These are phyloP conservation scores for Oxyruncus cristatus DNA, from an alignment of 2,113 vertebrate species.

Conservation along the genomic window DNA sequence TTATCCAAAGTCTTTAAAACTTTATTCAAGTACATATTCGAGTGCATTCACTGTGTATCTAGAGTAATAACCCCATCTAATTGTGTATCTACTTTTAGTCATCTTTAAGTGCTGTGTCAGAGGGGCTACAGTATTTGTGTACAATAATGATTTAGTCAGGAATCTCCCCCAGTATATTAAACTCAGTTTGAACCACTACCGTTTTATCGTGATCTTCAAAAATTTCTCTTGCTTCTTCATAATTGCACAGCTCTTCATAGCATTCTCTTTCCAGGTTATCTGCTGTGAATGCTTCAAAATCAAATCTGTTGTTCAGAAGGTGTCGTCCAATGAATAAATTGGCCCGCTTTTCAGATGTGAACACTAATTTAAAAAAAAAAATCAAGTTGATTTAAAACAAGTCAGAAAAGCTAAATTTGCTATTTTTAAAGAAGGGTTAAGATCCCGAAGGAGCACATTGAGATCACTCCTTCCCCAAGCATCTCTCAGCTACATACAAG, in stretches of 20 bases:
- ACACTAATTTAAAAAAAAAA: constrained; percentile 76
- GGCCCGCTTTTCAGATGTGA: constrained; percentile 83
- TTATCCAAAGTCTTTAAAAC: background rate
- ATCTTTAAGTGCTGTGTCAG: background rate
- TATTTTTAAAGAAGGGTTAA: background rate
- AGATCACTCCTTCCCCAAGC: background rate
- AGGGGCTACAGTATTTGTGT: background rate
- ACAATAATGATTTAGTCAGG: background rate
- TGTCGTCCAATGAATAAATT: constrained; percentile 86
- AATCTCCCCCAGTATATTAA: background rate
- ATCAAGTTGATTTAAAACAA: background rate
- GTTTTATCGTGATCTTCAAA: constrained; percentile 84
- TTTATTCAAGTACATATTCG: background rate
- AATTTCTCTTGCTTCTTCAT: constrained; percentile 92
- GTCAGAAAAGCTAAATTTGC: background rate
- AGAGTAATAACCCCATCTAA: background rate
- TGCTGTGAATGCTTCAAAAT: constrained; percentile 88
- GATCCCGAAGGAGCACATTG: background rate
- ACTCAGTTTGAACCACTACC: constrained; percentile 69
- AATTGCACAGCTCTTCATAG: constrained; percentile 89
- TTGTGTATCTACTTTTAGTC: background rate
- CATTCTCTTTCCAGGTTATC: constrained; percentile 94
- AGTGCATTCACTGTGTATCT: background rate
- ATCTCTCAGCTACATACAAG: background rate
- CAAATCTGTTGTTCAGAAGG: constrained; percentile 90